Evolutionary conservation across 2,888 invertebrate genomes (phyloP), one percentile per base, ranked within the genome.

Genomic region (Labia minor): DNA sequence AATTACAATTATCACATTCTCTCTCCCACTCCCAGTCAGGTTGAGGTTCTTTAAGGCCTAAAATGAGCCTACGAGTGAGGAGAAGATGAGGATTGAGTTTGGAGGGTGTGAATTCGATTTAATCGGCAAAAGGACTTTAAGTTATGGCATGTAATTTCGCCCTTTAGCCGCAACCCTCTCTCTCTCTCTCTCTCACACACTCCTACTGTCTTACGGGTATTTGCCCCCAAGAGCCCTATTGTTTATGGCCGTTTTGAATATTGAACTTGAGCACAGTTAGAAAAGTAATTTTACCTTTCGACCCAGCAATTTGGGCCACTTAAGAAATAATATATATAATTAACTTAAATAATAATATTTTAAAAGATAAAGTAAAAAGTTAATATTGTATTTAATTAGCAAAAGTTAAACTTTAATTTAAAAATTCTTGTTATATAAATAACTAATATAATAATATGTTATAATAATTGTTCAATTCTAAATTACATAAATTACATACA

Each of bases 101-200:
- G n/a, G n/a, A 33, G 49, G 49, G 49, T 49, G n/a, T 14, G 49
- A 49, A 49, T 49, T 49, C 49, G 49, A 49, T 49, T 49, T 49
- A 49, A 49, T 49, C 49, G 49, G n/a, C 49, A 14, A 49, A 49
- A 49, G 49, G 49, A 49, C 49, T 49, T 49, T 49, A 49, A 49
- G 49, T 49, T 49, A 49, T 49, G 49, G 49, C 49, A 49, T 49
- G 49, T 49, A 49, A 49, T 49, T 49, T 49, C 49, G 49, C 49
- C 49, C 49, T 49, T 49, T 49, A 49, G 49, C 49, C 49, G 49
- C 49, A 49, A 2, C 4, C 8, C 49, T 14, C 49, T 26, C 4
- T 26, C 26, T 8, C 4, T 8, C 26, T 8, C 26, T 8, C n/a
- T n/a, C n/a, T n/a, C n/a, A n/a, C n/a, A n/a, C n/a, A n/a, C n/a